These are phyloP conservation scores for Hybognathus amarus DNA, from an alignment of 2,797 vertebrate genomes.

Conservation along the genomic window DNA sequence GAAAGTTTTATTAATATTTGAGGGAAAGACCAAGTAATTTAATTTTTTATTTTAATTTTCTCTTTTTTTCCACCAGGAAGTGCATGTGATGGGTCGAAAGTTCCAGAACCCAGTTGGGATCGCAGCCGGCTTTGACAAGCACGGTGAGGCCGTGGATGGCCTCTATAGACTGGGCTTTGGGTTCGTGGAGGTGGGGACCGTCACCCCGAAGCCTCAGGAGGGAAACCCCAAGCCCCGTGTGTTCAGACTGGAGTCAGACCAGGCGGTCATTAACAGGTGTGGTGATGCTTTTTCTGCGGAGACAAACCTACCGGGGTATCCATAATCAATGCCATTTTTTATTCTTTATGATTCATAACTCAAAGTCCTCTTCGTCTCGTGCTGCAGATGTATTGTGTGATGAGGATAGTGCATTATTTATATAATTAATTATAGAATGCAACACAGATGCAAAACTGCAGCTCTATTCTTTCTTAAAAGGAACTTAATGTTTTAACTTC, in stretches of 20 bases:
- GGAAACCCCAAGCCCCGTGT: slow-evolving; percentile 92
- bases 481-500: background rate
- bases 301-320: too few relatives aligned
- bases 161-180: slow-evolving; percentile 93
- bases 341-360: too few relatives aligned
- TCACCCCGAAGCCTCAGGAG: slow-evolving; percentile 92
- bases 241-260: slow-evolving; percentile 86
- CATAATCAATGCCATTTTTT: too few relatives aligned
- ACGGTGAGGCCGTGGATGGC: slow-evolving; percentile 90
- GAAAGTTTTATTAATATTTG: background rate
- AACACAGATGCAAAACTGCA: background rate
- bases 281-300: background rate
- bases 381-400: background rate
- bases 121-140: slow-evolving; percentile 97
- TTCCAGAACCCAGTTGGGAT: slow-evolving; percentile 93
- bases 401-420: background rate
- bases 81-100: slow-evolving; percentile 82
- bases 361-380: background rate
- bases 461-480: background rate
- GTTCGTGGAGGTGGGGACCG: slow-evolving; percentile 94
- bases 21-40: background rate
- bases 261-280: slow-evolving; percentile 94
- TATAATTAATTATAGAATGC: background rate
- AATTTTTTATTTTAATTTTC: background rate
- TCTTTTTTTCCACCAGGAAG: slow-evolving; percentile 77